Evolutionary conservation across 2,888 invertebrate genomes (phyloP).

Genomic region (Pinctada fucata): DNA sequence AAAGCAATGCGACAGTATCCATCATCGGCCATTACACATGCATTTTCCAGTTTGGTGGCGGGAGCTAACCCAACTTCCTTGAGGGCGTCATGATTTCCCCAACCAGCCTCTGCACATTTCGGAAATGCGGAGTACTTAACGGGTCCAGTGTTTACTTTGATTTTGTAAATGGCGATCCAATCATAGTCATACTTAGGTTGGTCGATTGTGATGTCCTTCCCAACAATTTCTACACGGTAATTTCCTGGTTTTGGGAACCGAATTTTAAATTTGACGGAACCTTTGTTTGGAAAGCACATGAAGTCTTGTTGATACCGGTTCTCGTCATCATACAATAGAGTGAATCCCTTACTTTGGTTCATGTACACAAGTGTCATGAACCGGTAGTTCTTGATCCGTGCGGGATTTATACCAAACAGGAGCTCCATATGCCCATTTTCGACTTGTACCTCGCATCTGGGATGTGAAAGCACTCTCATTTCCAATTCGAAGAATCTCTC

Average conservation of each 20-base stretch:
- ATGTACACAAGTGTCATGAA: slow-evolving; percentile 64
- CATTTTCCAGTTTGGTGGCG: slow-evolving; percentile 21
- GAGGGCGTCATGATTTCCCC: slow-evolving; percentile 56
- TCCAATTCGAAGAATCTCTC: slow-evolving; percentile 70
- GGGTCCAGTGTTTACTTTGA: slow-evolving; percentile 50
- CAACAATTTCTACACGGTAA: slow-evolving; percentile 71
- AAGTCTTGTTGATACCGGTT: slow-evolving; percentile 59
- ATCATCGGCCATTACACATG: slow-evolving; percentile 32
- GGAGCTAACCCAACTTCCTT: slow-evolving; percentile 51
- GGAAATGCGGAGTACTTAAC: slow-evolving; percentile 64
- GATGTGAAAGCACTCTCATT: slow-evolving; percentile 61
- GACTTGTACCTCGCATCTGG: slow-evolving; percentile 57
- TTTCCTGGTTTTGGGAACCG: slow-evolving; percentile 63
- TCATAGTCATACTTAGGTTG: slow-evolving; percentile 60
- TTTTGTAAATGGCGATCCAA: slow-evolving; percentile 65
- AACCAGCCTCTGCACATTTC: slow-evolving; percentile 65
- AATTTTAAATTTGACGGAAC: slow-evolving; percentile 56
- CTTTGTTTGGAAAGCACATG: slow-evolving; percentile 57
- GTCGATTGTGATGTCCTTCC: slow-evolving; percentile 58
- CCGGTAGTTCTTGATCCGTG: slow-evolving; percentile 50
- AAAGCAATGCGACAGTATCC: slow-evolving; percentile 50
- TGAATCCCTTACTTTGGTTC: slow-evolving; percentile 50
- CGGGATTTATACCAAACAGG: slow-evolving; percentile 59
- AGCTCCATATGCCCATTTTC: slow-evolving; percentile 66
- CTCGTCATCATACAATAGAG: slow-evolving; percentile 50